These are phyloP conservation scores for Pseudomyrmex gracilis DNA, from an alignment of 1,140 invertebrate species.

Conservation along the genomic window DNA sequence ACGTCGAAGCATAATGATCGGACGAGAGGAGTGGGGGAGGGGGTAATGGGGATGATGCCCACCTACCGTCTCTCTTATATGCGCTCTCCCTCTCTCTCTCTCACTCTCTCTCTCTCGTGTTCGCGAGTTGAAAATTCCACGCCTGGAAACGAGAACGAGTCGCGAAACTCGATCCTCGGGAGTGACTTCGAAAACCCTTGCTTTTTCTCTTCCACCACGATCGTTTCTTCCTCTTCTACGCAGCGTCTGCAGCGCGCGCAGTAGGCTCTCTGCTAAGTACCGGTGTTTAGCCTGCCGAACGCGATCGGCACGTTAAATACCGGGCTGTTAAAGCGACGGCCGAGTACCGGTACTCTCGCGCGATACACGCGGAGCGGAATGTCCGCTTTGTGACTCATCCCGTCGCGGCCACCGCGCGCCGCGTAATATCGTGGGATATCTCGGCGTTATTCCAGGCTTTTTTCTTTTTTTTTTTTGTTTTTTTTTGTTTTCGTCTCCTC, in stretches of 20 bases:
- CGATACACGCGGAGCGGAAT: conserved; percentile 41
- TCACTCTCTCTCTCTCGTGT: not conserved
- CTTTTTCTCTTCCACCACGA: not conserved
- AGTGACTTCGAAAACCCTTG: conserved; percentile 26
- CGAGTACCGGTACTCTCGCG: conserved; percentile 33
- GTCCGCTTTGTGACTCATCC: conserved; percentile 58
- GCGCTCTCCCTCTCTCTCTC: too few species aligned
- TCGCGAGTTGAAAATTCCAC: conserved; percentile 62
- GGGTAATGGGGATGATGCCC: conserved; percentile 77
- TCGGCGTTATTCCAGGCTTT: conserved; percentile 34
- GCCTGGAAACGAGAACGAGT: conserved; percentile 34
- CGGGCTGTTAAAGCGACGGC: conserved; percentile 45
- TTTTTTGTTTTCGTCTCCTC: not conserved
- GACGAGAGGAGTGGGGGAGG: conserved; percentile 16
- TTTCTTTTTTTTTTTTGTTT: not conserved
- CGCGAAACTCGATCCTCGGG: conserved; percentile 14
- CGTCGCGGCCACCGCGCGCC: not conserved
- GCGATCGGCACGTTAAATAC: conserved; percentile 61
- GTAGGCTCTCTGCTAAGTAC: conserved; percentile 43
- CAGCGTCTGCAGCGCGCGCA: not conserved
- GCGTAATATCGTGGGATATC: conserved; percentile 53
- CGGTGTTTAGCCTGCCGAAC: conserved; percentile 64
- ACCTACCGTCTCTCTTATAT: conserved; percentile 65
- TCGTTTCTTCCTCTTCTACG: conserved; percentile 1
- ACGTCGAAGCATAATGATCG: conserved; percentile 80